Evolutionary conservation across 1,140 invertebrate species (phyloP).

Genomic region (Drosophila virilis): DNA sequence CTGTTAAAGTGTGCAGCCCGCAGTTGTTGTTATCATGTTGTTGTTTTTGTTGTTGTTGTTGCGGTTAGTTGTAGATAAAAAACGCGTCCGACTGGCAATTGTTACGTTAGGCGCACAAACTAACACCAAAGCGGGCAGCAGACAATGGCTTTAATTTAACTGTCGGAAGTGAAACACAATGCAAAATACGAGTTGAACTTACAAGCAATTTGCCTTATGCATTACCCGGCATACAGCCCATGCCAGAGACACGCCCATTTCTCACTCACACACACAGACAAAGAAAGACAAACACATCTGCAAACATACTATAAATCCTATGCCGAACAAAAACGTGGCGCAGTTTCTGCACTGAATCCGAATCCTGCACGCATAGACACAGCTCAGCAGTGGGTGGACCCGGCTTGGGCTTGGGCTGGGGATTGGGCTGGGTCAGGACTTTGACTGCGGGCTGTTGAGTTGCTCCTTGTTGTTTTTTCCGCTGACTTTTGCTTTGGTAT

Average conservation of each 20-base stretch:
- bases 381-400: not conserved
- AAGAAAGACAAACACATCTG: conserved; percentile 29
- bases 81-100: conserved; percentile 64
- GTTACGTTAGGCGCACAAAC: conserved; percentile 74
- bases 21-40: conserved; percentile 29
- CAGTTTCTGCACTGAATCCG: conserved; percentile 69
- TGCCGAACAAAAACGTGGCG: conserved; percentile 74
- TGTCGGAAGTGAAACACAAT: conserved; percentile 82
- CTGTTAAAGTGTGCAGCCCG: conserved; percentile 23
- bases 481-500: conserved; percentile 78
- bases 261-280: conserved; percentile 55
- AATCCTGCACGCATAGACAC: conserved; percentile 65
- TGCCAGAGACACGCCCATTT: conserved; percentile 55
- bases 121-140: conserved; percentile 51
- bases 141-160: conserved; percentile 84
- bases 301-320: conserved; percentile 70
- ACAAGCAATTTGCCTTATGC: conserved; percentile 78
- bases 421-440: conserved; percentile 29
- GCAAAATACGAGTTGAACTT: conserved; percentile 82
- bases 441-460: conserved; percentile 56
- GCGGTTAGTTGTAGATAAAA: conserved; percentile 73
- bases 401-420: conserved; percentile 12
- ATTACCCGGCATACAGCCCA: conserved; percentile 39
- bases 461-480: conserved; percentile 59
- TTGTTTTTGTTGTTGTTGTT: conserved; percentile 32